phyloP scores from a whole-genome alignment of 2,113 vertebrate genomes.

The Anhinga anhinga region DNA sequence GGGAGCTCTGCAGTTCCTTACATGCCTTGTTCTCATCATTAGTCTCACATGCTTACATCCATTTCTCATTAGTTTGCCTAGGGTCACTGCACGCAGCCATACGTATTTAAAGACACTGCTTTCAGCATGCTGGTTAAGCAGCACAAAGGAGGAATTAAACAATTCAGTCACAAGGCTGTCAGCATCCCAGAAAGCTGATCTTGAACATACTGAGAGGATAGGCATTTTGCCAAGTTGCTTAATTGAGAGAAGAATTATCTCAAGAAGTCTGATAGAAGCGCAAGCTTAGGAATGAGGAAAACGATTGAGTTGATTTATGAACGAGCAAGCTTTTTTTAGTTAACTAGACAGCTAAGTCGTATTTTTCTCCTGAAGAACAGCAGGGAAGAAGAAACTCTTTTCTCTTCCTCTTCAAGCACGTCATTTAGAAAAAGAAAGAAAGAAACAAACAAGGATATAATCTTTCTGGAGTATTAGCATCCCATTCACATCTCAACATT shows the following conservation, averaged over 20 bases:
- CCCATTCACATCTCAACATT: not conserved
- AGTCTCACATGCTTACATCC: constrained; percentile 19
- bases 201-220: constrained; percentile 35
- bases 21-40: not conserved
- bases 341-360: not conserved
- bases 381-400: not conserved
- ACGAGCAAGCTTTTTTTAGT: constrained; percentile 20
- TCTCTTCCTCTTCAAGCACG: not conserved
- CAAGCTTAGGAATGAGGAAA: not conserved
- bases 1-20: not conserved
- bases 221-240: constrained; percentile 43
- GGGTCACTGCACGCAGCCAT: constrained; percentile 37
- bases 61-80: constrained; percentile 4
- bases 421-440: not conserved
- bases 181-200: constrained; percentile 52
- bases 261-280: not conserved
- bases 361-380: constrained; percentile 4
- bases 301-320: constrained; percentile 37
- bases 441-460: not conserved
- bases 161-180: constrained; percentile 60
- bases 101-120: not conserved
- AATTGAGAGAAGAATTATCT: constrained; percentile 64
- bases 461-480: not conserved
- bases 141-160: constrained; percentile 62
- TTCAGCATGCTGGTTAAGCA: constrained; percentile 25